Base-by-base conservation (phyloP, 2,797 vertebrate species). In the Cyprinella venusta region DNA sequence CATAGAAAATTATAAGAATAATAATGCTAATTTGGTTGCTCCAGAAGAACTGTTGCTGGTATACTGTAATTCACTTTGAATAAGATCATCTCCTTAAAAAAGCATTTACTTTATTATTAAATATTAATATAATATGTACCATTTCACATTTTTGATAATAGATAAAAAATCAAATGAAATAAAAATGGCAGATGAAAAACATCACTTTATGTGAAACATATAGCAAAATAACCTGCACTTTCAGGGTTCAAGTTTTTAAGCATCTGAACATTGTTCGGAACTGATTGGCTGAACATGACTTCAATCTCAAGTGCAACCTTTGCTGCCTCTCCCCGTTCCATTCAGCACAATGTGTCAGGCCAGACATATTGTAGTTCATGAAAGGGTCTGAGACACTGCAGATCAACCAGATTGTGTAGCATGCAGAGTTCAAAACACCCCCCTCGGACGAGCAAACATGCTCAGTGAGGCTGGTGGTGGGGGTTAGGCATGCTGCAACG, bases 391-490 rank as follows among this genome's bases (percentile, higher is more conserved):
- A 81, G 80, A 83, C 24, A 63, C 8, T 9, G 79, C 75, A 81
- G 80, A 82, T 85, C 40, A 85, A 84, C 82, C 61, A 86, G 80
- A 85, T 83, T 90, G 84, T 86, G 88, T 80, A 64, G 74, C 42
- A 48, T 82, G 83, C 84, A 86, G 83, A 87, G 83, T 89, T 88
- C 81, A 89, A 81, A 86, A 87, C 84, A 83, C 61, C 71, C 83
- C 88, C 74, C 77, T 79, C 76, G n/a, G 81, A 87, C 71, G 82
- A 84, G 75, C 86, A 84, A 85, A 88, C 84, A 88, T 84, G 74
- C 76, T 83, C 42, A 80, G 76, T 64, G 45, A 40, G 61, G 71
- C 56, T 48, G 30, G 18, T 38, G 21, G 19, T 68, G 33, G 33
- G 36, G 36, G 45, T 4, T 15, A 1, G 24, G 19, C 8, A 16